A percentile compares a stretch with the other conserved stretches of the same genome.
These are phyloP conservation scores for Prolemur simus DNA, from an alignment of 2,113 vertebrate genomes.

Conservation along the genomic window DNA sequence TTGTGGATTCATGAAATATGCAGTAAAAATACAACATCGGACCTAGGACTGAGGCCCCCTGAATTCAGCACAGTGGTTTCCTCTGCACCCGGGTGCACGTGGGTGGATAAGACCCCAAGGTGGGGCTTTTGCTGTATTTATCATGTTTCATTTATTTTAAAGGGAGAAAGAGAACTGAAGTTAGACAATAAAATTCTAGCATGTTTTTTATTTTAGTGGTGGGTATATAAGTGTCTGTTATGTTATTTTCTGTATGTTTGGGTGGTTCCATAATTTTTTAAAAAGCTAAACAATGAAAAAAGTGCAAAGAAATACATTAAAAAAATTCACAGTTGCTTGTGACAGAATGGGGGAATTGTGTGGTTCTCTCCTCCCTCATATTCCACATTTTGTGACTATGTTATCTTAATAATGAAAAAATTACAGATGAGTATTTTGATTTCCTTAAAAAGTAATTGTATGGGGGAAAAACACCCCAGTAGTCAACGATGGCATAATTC, in stretches of 20 bases:
- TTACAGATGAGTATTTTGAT: not conserved
- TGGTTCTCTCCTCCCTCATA: not conserved
- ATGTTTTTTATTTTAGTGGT: not conserved
- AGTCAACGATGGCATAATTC: not conserved
- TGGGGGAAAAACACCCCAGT: not conserved
- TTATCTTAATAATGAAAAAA: not conserved
- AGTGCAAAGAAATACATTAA: not conserved
- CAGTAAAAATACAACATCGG: not conserved
- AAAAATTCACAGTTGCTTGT: not conserved
- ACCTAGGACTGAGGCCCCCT: no score
- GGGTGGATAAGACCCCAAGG: rapidly evolving
- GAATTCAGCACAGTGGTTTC: not conserved
- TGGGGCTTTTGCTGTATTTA: not conserved
- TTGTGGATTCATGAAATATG: not conserved
- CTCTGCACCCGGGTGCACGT: rapidly evolving
- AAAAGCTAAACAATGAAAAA: not conserved
- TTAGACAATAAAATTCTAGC: not conserved
- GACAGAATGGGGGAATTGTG: not conserved
- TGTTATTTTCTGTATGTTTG: not conserved
- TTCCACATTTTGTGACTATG: not conserved
- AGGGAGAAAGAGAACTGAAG: not conserved
- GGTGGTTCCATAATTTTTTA: not conserved
- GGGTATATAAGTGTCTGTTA: not conserved
- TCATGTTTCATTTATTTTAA: not conserved
- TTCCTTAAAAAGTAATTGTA: not conserved